Evolutionary conservation across 2,113 vertebrate species (phyloP).

Genomic region (Acrocephalus arundinaceus): DNA sequence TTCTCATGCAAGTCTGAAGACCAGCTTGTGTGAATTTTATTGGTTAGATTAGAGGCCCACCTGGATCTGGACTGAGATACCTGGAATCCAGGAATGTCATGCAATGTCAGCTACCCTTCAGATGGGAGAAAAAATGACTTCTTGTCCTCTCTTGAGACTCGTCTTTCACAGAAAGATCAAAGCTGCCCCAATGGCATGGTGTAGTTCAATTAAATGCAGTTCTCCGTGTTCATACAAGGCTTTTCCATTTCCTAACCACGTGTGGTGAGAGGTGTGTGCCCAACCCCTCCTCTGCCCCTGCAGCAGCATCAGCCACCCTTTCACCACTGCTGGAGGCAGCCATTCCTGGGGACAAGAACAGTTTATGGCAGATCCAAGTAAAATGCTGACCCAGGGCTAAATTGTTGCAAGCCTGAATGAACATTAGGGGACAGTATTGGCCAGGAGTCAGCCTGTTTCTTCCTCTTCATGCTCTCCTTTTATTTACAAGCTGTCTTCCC

Average conservation of each 20-base stretch:
- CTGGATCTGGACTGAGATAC: neutral
- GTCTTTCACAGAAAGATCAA: neutral
- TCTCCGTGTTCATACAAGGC: neutral
- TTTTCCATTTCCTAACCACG: neutral
- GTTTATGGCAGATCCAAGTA: neutral
- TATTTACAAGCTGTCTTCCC: neutral
- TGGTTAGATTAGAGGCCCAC: neutral
- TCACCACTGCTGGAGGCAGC: neutral
- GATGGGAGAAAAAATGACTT: neutral
- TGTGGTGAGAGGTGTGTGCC: neutral
- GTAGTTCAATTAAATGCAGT: neutral
- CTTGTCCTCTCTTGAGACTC: neutral
- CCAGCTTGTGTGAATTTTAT: neutral
- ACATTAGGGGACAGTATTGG: conserved; percentile 54
- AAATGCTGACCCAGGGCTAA: neutral
- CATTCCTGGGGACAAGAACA: neutral
- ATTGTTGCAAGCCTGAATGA: conserved; percentile 36
- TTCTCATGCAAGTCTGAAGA: neutral
- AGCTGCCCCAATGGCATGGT: neutral
- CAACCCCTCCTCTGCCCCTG: neutral
- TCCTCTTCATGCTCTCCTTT: neutral
- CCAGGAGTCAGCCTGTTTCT: conserved; percentile 5
- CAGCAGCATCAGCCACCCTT: neutral
- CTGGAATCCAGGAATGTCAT: neutral
- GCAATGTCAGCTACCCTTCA: neutral